Percentiles rank a stretch among this genome's conserved stretches.
Evolutionary conservation across 2,888 invertebrate genomes (phyloP).

Genomic region (Stenodera caucasica): DNA sequence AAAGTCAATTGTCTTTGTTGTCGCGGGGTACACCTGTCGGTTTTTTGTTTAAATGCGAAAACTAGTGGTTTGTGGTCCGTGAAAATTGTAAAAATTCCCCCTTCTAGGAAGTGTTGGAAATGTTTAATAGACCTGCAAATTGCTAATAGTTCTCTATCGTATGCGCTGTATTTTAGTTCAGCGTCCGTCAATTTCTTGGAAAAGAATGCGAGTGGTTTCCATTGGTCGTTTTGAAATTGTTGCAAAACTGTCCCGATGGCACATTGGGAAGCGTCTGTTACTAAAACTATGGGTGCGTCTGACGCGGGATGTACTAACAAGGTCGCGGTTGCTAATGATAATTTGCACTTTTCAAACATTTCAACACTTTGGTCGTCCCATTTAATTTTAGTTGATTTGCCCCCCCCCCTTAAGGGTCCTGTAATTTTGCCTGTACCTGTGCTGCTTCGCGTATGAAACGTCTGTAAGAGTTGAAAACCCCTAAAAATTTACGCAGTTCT

Average conservation of each 20-base stretch:
- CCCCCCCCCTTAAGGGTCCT: not conserved
- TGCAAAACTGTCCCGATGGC: slow-evolving; percentile 1
- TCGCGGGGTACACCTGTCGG: not conserved
- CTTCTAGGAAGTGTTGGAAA: not conserved
- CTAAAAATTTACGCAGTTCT: slow-evolving; percentile 15
- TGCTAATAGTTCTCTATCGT: slow-evolving; percentile 2
- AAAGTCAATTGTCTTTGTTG: not conserved
- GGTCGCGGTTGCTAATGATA: not conserved
- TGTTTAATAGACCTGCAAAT: not conserved
- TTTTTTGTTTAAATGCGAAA: not conserved
- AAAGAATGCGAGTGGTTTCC: slow-evolving; percentile 1
- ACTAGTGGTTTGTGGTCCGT: not conserved
- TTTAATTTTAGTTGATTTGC: not conserved
- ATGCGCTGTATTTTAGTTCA: slow-evolving; percentile 1
- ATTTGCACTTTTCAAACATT: slow-evolving; percentile 6
- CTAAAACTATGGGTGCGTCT: too few species aligned
- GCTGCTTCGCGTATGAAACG: slow-evolving; percentile 10
- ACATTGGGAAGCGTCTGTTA: not conserved
- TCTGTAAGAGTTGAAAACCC: slow-evolving; percentile 19
- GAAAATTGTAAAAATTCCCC: not conserved
- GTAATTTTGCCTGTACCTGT: not conserved
- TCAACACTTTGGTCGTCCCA: not conserved
- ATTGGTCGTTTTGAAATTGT: not conserved
- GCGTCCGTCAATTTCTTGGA: not conserved
- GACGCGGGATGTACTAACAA: not conserved